Percentiles rank a stretch among this genome's conserved stretches.
Evolutionary conservation across 2,113 vertebrate genomes (phyloP).

Genomic region (Lepidothrix coronata): DNA sequence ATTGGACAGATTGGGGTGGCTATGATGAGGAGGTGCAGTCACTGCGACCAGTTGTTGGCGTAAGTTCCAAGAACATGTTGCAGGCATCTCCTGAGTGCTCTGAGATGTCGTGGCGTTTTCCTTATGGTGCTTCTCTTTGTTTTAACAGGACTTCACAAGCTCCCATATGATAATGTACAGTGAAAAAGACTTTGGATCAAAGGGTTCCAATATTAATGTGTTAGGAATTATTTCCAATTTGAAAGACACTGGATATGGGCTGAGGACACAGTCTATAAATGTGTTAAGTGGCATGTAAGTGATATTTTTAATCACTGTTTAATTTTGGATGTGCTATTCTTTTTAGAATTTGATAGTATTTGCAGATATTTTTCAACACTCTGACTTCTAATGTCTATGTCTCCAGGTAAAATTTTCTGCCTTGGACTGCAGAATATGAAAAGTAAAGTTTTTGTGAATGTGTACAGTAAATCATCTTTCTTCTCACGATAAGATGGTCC

Average conservation of each 20-base stretch:
- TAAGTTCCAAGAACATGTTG: conserved; percentile 68
- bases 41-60: conserved; percentile 82
- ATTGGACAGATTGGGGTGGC: conserved; percentile 91
- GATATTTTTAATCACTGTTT: neutral
- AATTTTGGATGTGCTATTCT: neutral
- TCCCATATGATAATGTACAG: conserved; percentile 89
- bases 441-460: neutral
- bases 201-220: conserved; percentile 81
- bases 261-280: conserved; percentile 85
- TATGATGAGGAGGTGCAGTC: conserved; percentile 79
- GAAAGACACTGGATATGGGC: conserved; percentile 82
- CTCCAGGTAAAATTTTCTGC: neutral
- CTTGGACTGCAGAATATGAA: neutral
- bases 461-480: neutral
- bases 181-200: conserved; percentile 81
- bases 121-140: conserved; percentile 34
- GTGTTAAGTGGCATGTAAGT: conserved; percentile 93
- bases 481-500: neutral
- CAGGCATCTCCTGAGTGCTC: neutral
- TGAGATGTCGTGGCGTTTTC: neutral
- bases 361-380: neutral
- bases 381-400: neutral
- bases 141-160: conserved; percentile 81
- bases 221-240: conserved; percentile 84
- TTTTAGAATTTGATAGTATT: neutral